These are phyloP conservation scores for Conger conger DNA, from an alignment of 2,113 vertebrate species.

Conservation along the genomic window DNA sequence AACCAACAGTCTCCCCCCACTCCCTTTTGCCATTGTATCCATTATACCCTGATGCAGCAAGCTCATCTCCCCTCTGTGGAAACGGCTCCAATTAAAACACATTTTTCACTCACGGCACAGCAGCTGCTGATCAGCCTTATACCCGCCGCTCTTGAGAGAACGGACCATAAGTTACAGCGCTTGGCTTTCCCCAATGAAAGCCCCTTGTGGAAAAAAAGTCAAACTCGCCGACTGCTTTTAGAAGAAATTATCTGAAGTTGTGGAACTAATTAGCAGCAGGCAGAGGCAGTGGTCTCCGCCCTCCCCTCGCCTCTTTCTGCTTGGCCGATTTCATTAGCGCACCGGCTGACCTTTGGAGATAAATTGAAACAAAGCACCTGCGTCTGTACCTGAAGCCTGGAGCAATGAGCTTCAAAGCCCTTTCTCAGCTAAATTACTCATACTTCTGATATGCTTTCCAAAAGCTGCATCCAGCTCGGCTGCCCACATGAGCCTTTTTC, in stretches of 20 bases:
- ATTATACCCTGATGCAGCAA: not conserved
- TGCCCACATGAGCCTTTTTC: not conserved
- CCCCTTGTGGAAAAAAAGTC: not conserved
- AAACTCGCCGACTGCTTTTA: not conserved
- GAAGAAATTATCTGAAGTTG: slow-evolving; percentile 16
- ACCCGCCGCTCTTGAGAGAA: not conserved
- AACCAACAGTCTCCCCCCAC: slow-evolving; percentile 6
- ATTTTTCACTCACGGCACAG: not conserved
- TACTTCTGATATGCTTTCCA: not conserved
- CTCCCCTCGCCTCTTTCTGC: not conserved
- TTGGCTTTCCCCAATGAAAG: slow-evolving; percentile 1
- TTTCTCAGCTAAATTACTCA: not conserved
- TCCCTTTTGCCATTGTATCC: not conserved
- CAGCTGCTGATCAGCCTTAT: not conserved
- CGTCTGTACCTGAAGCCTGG: not conserved
- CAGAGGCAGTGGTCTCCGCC: not conserved
- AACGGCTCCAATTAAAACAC: slow-evolving; percentile 20
- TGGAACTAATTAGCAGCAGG: slow-evolving; percentile 14
- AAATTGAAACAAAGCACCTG: slow-evolving; percentile 9
- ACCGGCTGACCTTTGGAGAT: slow-evolving; percentile 10
- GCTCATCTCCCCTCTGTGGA: not conserved
- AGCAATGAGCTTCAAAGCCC: not conserved
- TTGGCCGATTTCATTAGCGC: not conserved
- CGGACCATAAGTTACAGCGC: not conserved
- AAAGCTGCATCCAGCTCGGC: not conserved